These are phyloP conservation scores for Drosophila dives DNA, from an alignment of 2,888 invertebrate genomes.

Conservation along the genomic window DNA sequence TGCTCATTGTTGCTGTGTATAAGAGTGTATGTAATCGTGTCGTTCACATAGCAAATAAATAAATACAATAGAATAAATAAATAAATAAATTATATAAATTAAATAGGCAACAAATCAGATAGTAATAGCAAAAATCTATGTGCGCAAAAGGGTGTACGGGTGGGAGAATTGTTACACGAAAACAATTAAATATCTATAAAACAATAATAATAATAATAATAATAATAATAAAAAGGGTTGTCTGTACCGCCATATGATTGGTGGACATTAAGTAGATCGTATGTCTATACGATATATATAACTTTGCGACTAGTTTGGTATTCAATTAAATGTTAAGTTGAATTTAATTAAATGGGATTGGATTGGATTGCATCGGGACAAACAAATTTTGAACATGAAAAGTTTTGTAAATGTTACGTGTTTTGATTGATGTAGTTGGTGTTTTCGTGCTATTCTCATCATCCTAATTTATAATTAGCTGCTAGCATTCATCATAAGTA, in stretches of 20 bases:
- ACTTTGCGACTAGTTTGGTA: conserved; percentile 60
- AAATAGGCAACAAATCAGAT: conserved; percentile 69
- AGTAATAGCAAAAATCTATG: conserved; percentile 37
- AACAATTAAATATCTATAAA: conserved; percentile 19
- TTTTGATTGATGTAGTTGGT: conserved; percentile 28
- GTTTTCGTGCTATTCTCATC: conserved; percentile 45
- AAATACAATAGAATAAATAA: conserved; percentile 63
- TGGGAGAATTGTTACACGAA: conserved; percentile 13
- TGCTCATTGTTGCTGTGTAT: conserved; percentile 26
- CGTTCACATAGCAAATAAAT: conserved; percentile 50
- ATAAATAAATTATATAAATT: conserved; percentile 75
- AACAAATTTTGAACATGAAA: conserved; percentile 24
- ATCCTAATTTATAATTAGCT: conserved; percentile 49
- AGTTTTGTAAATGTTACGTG: conserved; percentile 14
- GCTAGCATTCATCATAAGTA: conserved; percentile 79
- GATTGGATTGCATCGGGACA: conserved; percentile 7
- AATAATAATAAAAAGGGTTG: conserved; percentile 46
- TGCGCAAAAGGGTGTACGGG: conserved; percentile 9
- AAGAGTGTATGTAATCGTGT: conserved; percentile 12
- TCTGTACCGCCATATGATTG: conserved; percentile 13
- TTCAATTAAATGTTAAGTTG: conserved; percentile 24
- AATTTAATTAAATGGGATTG: conserved; percentile 16
- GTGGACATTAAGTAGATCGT: conserved; percentile 38
- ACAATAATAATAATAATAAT: conserved; percentile 24
- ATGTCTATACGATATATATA: conserved; percentile 25